Evolutionary conservation across 2,797 vertebrate species (phyloP), one percentile per base, ranked within the genome.

Genomic region (Gorsachius magnificus): DNA sequence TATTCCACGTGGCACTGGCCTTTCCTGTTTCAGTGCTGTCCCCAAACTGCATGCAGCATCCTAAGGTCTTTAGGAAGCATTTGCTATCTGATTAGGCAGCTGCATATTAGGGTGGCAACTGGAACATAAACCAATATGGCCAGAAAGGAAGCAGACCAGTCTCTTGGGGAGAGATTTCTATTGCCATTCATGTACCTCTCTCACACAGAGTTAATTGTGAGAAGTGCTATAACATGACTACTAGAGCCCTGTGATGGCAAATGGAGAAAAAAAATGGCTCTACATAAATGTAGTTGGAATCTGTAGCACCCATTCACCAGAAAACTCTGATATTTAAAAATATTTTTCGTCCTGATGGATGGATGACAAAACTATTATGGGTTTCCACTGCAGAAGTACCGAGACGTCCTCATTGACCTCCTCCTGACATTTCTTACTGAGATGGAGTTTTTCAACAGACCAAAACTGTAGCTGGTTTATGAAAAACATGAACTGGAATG

Each of bases 101-200:
- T 83, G 38, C 33, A 22, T 38, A 46, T 63, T 63, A 60, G 43
- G 21, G 60, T 76, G 56, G 79, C 74, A 89, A 90, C 72, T 82
- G 77, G 58, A 91, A 72, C 46, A 81, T 61, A 86, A 93, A 72
- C 63, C 14, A 74, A 95, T 96, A 91, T 69, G 93, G 33, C 61
- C 46, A 46, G 61, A 69, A 69, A 91, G 38, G 79, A 92, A 87
- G 75, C 16, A 80, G 79, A 90, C 81, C 15, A 1, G 3, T 70
- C 61, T 43, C n/a, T 75, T 16, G 68, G 87, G 76, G 60, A 88
- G 1, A 48, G 54, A 58, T 45, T 88, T 93, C 28, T 56, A 25
- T 11, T 87, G 77, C 66, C 63, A 28, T 84, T 76, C 63, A 43
- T 38, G 43, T n/a, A 50, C 5, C 1, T 66, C 22, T 78, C 56